phyloP scores from a whole-genome alignment of 2,888 invertebrate species.

The Tinea pellionella region DNA sequence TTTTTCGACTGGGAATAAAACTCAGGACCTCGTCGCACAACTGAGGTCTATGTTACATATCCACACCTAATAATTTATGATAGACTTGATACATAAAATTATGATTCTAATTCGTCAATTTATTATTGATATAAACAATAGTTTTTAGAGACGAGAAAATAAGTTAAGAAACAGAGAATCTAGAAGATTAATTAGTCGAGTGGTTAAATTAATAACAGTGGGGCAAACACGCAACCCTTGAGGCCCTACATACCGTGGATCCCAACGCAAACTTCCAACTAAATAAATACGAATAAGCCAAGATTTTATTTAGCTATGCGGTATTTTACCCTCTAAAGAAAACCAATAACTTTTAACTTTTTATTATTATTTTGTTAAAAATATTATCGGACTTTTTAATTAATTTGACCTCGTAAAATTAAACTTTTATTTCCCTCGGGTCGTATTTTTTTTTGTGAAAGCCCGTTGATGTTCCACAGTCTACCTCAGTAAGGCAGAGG shows the following conservation, averaged over 20 bases:
- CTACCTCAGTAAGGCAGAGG: too few species aligned
- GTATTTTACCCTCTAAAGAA: background rate
- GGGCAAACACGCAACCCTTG: slow-evolving; percentile 29
- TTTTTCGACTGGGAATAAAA: too few species aligned
- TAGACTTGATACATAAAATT: too few species aligned
- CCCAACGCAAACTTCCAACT: background rate
- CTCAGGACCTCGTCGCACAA: too few species aligned
- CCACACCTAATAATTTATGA: too few species aligned
- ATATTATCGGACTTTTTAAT: too few species aligned
- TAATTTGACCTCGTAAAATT: too few species aligned
- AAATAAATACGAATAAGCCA: background rate
- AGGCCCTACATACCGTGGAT: background rate
- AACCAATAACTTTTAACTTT: background rate
- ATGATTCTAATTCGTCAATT: background rate
- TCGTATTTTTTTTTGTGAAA: too few species aligned
- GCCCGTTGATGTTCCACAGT: too few species aligned
- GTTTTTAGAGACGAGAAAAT: slow-evolving; percentile 1
- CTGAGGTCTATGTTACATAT: too few species aligned
- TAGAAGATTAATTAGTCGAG: slow-evolving; percentile 59
- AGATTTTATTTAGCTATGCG: background rate
- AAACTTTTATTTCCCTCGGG: background rate
- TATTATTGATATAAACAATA: background rate
- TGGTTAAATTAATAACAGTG: slow-evolving; percentile 58
- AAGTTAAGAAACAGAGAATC: slow-evolving; percentile 2
- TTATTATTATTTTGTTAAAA: too few species aligned